Percentiles rank a stretch among this genome's conserved stretches.
Conservation (phyloP, 1,140 invertebrate species). For the Eurosta solidaginis region DNA sequence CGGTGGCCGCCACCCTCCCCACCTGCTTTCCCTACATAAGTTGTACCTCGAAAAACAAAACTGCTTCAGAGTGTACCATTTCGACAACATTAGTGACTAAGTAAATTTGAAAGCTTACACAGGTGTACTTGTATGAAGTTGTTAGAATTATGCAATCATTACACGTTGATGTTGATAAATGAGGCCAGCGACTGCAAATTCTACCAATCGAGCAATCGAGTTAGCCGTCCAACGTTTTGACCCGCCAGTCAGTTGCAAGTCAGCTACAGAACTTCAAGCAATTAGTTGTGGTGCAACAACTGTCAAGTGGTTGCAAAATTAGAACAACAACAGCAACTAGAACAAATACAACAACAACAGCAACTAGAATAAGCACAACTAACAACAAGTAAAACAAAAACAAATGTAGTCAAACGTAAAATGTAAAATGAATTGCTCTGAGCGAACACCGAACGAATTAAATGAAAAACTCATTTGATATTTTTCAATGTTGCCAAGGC, state of each 20-base stretch:
- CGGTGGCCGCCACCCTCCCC: too few species aligned
- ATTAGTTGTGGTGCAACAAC: slow-evolving; percentile 16
- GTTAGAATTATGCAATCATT: background rate
- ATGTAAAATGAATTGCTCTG: too few species aligned
- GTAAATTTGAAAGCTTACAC: too few species aligned
- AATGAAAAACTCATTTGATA: background rate
- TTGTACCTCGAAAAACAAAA: too few species aligned
- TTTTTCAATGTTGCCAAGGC: background rate
- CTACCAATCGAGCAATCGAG: background rate
- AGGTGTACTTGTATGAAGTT: background rate
- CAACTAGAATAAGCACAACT: background rate
- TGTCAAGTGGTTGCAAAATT: background rate
- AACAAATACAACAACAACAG: background rate
- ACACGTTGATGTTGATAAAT: background rate
- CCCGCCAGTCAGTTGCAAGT: background rate
- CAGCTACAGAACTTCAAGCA: background rate
- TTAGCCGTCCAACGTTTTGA: background rate
- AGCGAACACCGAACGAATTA: too few species aligned
- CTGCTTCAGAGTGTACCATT: too few species aligned
- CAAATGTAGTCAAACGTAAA: background rate
- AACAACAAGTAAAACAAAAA: background rate
- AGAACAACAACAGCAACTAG: background rate
- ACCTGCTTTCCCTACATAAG: too few species aligned
- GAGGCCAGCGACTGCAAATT: background rate
- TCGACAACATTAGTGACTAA: too few species aligned